Evolutionary conservation across 2,797 vertebrate genomes (phyloP).

Genomic region (Phyllotis vaccarum): DNA sequence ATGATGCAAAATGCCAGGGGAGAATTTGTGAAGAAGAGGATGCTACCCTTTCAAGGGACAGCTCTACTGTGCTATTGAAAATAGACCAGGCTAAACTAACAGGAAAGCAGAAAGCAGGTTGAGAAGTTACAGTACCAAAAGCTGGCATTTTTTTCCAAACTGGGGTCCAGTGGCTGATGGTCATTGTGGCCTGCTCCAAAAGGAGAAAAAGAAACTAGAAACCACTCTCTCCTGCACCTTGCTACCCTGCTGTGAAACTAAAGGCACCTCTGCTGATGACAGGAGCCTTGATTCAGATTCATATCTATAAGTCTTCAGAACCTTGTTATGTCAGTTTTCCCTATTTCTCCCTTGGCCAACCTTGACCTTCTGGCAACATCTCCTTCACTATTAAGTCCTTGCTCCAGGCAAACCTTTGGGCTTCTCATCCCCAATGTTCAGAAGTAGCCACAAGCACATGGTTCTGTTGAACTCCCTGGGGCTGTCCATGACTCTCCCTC

Average conservation of each 20-base stretch:
- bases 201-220: constrained; percentile 18
- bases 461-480: neutral
- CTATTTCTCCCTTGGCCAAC: neutral
- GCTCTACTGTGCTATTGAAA: neutral
- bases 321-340: neutral
- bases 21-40: neutral
- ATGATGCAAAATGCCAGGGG: neutral
- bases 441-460: neutral
- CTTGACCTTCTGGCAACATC: neutral
- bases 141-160: neutral
- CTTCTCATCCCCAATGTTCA: neutral
- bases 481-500: neutral
- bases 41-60: neutral
- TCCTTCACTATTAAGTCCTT: neutral
- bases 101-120: neutral
- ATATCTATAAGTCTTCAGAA: neutral
- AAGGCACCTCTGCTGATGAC: neutral
- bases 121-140: neutral
- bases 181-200: neutral
- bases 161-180: neutral
- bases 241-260: neutral
- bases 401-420: neutral
- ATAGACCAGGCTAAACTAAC: neutral
- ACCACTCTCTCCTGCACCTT: neutral
- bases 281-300: neutral